Conservation (phyloP, 2,797 vertebrate species). For the Micrastur ruficollis region DNA sequence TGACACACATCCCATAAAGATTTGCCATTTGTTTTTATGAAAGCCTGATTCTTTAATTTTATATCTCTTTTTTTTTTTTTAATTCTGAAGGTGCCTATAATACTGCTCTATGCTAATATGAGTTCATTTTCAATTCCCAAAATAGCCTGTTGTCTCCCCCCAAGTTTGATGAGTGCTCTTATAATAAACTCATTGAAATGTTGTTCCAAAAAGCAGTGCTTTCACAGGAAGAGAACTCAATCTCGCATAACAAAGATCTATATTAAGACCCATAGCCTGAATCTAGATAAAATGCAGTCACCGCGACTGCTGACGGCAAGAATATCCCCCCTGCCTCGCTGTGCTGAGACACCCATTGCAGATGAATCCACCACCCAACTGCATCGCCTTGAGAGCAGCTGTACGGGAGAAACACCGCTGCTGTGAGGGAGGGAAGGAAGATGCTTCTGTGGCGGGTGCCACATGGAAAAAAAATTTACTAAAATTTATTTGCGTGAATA, state of each 20-base stretch:
- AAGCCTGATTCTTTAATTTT: not conserved
- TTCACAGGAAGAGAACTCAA: constrained; percentile 42
- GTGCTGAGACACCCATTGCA: not conserved
- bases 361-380: not conserved
- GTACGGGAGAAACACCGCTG: not conserved
- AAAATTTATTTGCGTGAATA: not conserved
- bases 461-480: not conserved
- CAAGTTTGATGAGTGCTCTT: constrained; percentile 31
- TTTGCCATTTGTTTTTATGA: not conserved
- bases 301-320: constrained; percentile 5
- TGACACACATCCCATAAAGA: not conserved
- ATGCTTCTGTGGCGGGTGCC: not conserved
- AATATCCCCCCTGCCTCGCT: not conserved
- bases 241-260: constrained; percentile 57
- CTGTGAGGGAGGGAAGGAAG: not conserved
- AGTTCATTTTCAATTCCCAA: constrained; percentile 49
- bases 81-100: not conserved
- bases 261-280: constrained; percentile 59
- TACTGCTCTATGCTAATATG: not conserved
- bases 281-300: constrained; percentile 42
- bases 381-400: not conserved
- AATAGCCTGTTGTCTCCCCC: not conserved
- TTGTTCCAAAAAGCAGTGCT: constrained; percentile 49
- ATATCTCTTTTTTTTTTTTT: not conserved
- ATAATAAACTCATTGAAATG: constrained; percentile 58